phyloP scores from a whole-genome alignment of 2,797 vertebrate species.

The Leuciscus waleckii region DNA sequence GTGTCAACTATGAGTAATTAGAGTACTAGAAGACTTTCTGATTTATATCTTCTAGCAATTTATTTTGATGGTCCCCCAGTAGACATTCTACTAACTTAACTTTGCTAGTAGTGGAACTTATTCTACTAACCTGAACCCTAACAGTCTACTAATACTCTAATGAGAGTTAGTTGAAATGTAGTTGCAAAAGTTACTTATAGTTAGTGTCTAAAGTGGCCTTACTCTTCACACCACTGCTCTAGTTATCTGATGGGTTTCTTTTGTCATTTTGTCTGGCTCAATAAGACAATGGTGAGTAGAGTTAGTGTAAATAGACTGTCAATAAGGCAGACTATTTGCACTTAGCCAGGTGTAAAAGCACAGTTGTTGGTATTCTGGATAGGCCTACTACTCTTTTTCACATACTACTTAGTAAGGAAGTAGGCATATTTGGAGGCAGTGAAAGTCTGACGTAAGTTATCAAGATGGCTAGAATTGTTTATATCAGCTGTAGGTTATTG shows the following conservation, averaged over 20 bases:
- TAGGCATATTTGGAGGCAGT: background rate
- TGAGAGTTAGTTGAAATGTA: background rate
- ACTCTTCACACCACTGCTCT: background rate
- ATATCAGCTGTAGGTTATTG: background rate
- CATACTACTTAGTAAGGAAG: background rate
- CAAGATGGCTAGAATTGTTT: background rate
- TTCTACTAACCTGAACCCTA: background rate
- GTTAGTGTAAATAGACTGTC: background rate
- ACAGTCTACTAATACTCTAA: background rate
- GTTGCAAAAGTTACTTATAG: background rate
- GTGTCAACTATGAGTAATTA: background rate
- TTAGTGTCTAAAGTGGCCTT: background rate
- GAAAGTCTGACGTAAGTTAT: background rate
- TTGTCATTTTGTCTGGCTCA: background rate
- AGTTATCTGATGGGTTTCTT: background rate
- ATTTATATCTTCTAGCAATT: background rate
- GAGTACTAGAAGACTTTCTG: background rate
- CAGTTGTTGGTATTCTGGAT: background rate
- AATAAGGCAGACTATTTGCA: background rate
- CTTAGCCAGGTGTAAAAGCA: background rate
- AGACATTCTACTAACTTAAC: background rate
- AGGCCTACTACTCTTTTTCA: background rate
- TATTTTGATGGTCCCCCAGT: background rate
- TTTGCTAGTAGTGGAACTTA: background rate
- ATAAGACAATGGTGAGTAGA: background rate